These are phyloP conservation scores for Drosophila melanica DNA, from an alignment of 1,140 invertebrate species.

Conservation along the genomic window DNA sequence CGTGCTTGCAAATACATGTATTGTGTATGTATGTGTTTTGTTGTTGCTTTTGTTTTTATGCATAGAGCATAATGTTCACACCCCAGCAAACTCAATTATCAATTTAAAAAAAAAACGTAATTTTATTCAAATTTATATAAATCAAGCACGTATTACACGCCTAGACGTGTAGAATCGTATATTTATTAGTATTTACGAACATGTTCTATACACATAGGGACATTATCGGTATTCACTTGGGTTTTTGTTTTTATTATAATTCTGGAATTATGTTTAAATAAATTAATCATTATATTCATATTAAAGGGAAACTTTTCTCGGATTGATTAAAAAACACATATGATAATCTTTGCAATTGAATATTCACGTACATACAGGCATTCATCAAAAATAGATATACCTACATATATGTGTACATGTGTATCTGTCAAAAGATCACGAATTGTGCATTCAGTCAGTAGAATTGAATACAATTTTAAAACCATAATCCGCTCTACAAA, in stretches of 20 bases:
- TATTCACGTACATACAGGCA: neutral
- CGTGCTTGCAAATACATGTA: neutral
- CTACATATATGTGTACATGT: neutral
- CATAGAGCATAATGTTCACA: constrained; percentile 1
- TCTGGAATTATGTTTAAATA: neutral
- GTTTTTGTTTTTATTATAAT: constrained; percentile 9
- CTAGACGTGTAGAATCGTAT: constrained; percentile 33
- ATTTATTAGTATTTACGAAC: constrained; percentile 11
- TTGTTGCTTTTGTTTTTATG: neutral
- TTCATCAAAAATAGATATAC: neutral
- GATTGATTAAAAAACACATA: constrained; percentile 4
- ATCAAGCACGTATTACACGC: constrained; percentile 32
- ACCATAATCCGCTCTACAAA: neutral
- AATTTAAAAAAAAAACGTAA: constrained; percentile 18
- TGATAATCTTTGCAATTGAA: neutral
- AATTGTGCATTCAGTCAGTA: neutral
- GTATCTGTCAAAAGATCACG: constrained; percentile 2
- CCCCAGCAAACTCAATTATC: constrained; percentile 35
- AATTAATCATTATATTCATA: constrained; percentile 2
- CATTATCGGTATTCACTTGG: neutral
- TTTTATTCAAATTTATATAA: constrained; percentile 33
- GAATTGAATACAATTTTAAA: neutral
- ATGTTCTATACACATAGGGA: too few species aligned
- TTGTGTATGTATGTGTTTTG: neutral
- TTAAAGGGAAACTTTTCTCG: constrained; percentile 5